Conservation (phyloP, 2,113 vertebrate genomes). For the Scortum barcoo region DNA sequence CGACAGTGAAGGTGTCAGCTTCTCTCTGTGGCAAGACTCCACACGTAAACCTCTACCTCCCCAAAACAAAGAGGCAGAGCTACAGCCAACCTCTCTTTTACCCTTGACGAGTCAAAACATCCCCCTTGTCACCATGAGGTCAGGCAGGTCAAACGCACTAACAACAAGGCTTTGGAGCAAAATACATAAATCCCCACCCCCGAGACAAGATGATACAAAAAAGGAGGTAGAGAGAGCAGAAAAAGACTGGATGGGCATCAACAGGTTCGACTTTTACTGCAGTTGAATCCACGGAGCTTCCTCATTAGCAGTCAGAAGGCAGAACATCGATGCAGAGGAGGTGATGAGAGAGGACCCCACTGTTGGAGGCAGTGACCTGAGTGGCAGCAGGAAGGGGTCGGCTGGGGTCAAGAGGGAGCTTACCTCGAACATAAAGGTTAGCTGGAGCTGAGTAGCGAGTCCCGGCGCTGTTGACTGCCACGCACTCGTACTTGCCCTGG, state of each 20-base stretch:
- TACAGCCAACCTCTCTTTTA: conserved; percentile 53
- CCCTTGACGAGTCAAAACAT: conserved; percentile 22
- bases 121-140: not conserved
- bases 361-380: conserved; percentile 33
- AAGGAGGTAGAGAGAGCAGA: conserved; percentile 18
- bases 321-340: not conserved
- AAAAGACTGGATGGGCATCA: conserved; percentile 4
- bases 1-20: conserved; percentile 7
- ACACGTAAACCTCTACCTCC: conserved; percentile 16
- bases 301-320: conserved; percentile 33
- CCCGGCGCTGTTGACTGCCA: conserved; percentile 95
- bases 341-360: not conserved
- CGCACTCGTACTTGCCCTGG: conserved; percentile 99
- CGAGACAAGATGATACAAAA: conserved; percentile 30
- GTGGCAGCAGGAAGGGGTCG: conserved; percentile 11
- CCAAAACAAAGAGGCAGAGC: conserved; percentile 36
- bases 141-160: conserved; percentile 36
- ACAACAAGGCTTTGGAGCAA: conserved; percentile 24
- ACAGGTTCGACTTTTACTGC: conserved; percentile 29
- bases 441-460: conserved; percentile 97
- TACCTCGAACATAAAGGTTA: conserved; percentile 99
- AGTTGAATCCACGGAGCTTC: conserved; percentile 8
- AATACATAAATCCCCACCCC: conserved; percentile 29
- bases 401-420: conserved; percentile 71
- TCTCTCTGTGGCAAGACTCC: conserved; percentile 25